Evolutionary conservation across 2,113 vertebrate species (phyloP).

Genomic region (Varanus salvator): DNA sequence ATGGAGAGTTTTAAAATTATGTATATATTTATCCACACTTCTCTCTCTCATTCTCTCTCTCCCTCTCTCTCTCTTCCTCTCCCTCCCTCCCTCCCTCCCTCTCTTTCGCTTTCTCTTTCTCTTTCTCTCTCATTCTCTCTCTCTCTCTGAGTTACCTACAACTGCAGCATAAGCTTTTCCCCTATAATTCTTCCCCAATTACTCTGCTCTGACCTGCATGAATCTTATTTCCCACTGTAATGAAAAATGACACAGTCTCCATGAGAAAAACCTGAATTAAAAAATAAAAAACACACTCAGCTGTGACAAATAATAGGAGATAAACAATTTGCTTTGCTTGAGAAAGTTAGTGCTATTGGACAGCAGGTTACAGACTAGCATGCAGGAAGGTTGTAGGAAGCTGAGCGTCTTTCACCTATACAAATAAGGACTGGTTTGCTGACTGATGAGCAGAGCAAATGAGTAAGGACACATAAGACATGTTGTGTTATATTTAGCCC

Average conservation of each 20-base stretch:
- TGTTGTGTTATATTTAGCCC: accelerated
- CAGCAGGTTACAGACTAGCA: background rate
- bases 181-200: constrained; percentile 56
- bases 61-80: constrained; percentile 21
- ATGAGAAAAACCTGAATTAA: constrained; percentile 45
- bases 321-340: constrained; percentile 57
- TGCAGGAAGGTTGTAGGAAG: background rate
- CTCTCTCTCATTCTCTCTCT: background rate
- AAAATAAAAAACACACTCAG: constrained; percentile 43
- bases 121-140: background rate
- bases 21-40: constrained; percentile 60
- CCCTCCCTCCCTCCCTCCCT: constrained; percentile 1
- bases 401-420: constrained; percentile 1
- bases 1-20: constrained; percentile 45
- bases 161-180: constrained; percentile 52
- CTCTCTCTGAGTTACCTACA: constrained; percentile 46
- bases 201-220: constrained; percentile 57
- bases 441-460: constrained; percentile 22
- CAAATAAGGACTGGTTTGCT: constrained; percentile 30
- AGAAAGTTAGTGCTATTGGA: background rate
- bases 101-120: constrained; percentile 25
- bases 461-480: background rate
- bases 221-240: constrained; percentile 62
- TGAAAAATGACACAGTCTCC: constrained; percentile 54
- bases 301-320: constrained; percentile 56